These are phyloP conservation scores for Cyanistes caeruleus DNA, from an alignment of 2,113 vertebrate genomes.

Conservation along the genomic window DNA sequence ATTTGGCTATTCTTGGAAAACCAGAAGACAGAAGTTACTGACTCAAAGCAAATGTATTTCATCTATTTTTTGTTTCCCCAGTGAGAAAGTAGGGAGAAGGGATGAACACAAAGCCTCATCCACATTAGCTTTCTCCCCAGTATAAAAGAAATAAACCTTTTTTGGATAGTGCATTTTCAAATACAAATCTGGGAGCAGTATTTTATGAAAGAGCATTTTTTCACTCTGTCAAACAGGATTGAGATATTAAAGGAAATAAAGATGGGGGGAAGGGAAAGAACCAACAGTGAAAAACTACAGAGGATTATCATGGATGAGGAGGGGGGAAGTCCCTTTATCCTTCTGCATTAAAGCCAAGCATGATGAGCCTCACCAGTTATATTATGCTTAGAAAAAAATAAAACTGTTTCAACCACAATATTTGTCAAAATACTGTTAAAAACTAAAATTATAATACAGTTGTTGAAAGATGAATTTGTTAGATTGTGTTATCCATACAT, in stretches of 20 bases:
- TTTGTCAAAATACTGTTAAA: neutral
- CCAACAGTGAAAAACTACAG: neutral
- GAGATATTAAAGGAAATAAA: neutral
- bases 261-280: neutral
- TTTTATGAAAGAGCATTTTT: neutral
- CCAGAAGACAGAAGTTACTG: slow-evolving; percentile 38
- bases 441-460: neutral
- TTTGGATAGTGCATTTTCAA: neutral
- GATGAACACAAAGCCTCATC: neutral
- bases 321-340: neutral
- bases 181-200: neutral
- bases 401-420: neutral
- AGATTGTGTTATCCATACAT: neutral
- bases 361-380: neutral
- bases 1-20: slow-evolving; percentile 59
- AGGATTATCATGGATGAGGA: neutral
- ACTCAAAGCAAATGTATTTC: slow-evolving; percentile 35
- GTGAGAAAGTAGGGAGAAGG: neutral
- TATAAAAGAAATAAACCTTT: neutral
- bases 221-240: neutral
- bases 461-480: neutral
- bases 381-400: neutral
- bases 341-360: neutral
- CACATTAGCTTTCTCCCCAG: neutral
- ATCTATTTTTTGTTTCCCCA: slow-evolving; percentile 15